Evolutionary conservation across 1,140 invertebrate genomes (phyloP).

Genomic region (Popillia japonica): DNA sequence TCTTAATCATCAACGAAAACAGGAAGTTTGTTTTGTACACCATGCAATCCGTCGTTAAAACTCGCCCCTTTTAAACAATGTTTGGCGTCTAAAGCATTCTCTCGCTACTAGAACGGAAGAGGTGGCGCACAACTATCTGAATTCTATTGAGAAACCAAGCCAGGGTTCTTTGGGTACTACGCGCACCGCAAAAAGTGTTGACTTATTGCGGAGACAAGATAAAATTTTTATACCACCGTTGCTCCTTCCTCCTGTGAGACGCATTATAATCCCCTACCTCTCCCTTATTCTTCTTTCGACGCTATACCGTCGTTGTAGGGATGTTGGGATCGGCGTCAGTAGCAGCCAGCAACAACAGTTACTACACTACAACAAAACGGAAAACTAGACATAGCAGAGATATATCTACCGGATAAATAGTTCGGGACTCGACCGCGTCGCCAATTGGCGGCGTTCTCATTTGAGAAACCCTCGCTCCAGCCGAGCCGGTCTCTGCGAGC

Average conservation of each 20-base stretch:
- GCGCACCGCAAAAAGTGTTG: conserved; percentile 13
- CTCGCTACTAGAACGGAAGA: background rate
- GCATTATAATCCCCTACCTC: conserved; percentile 18
- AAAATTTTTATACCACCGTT: conserved; percentile 3
- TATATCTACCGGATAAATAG: conserved; percentile 24
- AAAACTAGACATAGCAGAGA: conserved; percentile 32
- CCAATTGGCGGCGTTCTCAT: conserved; percentile 27
- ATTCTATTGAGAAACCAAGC: background rate
- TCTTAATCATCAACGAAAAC: too few relatives aligned
- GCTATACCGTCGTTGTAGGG: background rate
- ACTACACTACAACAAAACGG: conserved; percentile 17
- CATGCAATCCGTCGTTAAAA: background rate
- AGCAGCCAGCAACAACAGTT: conserved; percentile 15
- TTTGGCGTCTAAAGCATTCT: background rate
- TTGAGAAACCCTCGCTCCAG: conserved; percentile 10
- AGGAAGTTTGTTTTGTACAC: background rate
- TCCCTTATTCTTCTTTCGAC: conserved; percentile 7
- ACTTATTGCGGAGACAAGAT: conserved; percentile 27
- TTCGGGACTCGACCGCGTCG: conserved; percentile 19
- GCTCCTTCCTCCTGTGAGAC: background rate
- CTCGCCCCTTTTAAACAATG: background rate
- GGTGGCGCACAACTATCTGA: background rate
- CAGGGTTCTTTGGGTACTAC: background rate
- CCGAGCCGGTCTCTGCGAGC: background rate
- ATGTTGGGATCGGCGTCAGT: conserved; percentile 20